Base-by-base conservation (phyloP, 2,888 invertebrate genomes). In the Cancer borealis region DNA sequence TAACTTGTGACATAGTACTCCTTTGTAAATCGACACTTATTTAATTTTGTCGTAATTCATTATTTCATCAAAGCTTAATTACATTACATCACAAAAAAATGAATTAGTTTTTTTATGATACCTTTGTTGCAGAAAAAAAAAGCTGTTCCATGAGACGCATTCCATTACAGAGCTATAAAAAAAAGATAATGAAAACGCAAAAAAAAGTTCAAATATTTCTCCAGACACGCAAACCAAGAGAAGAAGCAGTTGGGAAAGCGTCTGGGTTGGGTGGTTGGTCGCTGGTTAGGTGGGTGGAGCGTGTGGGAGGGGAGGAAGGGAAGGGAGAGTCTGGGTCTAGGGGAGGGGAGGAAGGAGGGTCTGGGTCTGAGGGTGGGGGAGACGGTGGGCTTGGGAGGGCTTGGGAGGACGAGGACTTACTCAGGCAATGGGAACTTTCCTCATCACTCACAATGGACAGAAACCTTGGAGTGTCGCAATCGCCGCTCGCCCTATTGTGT, bases 401-500 rank as follows among this genome's bases (percentile, higher is more conserved):
- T 17, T 47, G 49, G 84, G 84, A 84, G 88, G 88, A 89, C 84
- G 84, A 84, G 84, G 84, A 84, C 84, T 84, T 39, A 84, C 84
- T 84, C 84, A 84, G 84, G 10, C 39, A 84, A 26, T 14, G 39
- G 39, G 39, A 84, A 39, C 84, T 84, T 84, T 84, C 84, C 84
- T 84, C 84, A 84, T 84, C 84, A 39, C 26, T 84, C 84, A 84
- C 84, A 84, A 84, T 84, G 84, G 84, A 84, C 84, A 30, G 84
- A 39, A 84, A 84, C 84, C 84, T 84, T 84, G 84, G 39, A 39
- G 84, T 84, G 30, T 39, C 39, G 84, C 39, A 84, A 84, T 39
- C 30, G 14, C 84, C 39, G 2, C 39, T 39, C 84, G 84, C 84
- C 39, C 84, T 17, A 84, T 84, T 84, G 84, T 84, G 39, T 39